Conservation (phyloP, 2,797 vertebrate species). For the Propithecus deckenii region DNA sequence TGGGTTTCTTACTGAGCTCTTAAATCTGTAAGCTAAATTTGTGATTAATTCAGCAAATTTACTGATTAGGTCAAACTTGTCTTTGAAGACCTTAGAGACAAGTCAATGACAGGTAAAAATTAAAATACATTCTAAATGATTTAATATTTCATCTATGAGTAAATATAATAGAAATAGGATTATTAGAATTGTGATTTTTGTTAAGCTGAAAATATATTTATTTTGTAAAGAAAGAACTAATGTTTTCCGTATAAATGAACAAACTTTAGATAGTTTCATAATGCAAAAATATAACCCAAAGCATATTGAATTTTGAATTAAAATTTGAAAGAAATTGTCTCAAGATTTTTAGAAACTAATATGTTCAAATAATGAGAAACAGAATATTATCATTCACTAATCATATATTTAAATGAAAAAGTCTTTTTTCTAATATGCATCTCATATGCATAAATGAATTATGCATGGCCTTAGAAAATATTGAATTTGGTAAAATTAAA, state of each 20-base stretch:
- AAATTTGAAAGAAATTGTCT: slow-evolving; percentile 48
- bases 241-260: background rate
- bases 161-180: background rate
- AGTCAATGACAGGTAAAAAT: background rate
- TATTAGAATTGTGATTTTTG: slow-evolving; percentile 16
- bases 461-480: slow-evolving; percentile 40
- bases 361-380: slow-evolving; percentile 25
- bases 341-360: slow-evolving; percentile 57
- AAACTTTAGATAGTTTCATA: slow-evolving; percentile 24
- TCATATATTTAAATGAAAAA: slow-evolving; percentile 56
- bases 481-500: slow-evolving; percentile 56
- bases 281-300: slow-evolving; percentile 55
- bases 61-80: background rate
- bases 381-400: slow-evolving; percentile 47
- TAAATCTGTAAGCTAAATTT: background rate
- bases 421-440: background rate
- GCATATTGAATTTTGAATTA: slow-evolving; percentile 33
- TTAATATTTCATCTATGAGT: background rate
- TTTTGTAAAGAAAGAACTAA: slow-evolving; percentile 32
- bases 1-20: background rate
- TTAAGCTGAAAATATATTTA: background rate
- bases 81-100: background rate
- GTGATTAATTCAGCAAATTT: background rate
- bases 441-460: slow-evolving; percentile 66
- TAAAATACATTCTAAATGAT: background rate